These are phyloP conservation scores for Capromys pilorides DNA, from an alignment of 2,797 vertebrate genomes.

Conservation along the genomic window DNA sequence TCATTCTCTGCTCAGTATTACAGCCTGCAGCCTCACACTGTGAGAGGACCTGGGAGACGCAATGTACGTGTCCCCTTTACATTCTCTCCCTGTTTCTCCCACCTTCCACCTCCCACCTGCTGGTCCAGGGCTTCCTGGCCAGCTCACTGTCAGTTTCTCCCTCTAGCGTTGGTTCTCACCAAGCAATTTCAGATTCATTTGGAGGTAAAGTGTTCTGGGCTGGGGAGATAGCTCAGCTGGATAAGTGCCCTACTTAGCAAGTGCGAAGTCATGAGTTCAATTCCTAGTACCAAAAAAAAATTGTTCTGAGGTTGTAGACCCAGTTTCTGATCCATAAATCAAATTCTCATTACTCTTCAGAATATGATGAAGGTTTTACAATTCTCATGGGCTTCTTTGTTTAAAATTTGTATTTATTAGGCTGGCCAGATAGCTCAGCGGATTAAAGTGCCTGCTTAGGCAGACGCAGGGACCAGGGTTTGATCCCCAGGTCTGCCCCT, in stretches of 20 bases:
- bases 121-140: background rate
- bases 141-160: background rate
- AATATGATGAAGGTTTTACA: background rate
- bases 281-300: background rate
- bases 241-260: too few relatives aligned
- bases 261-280: too few relatives aligned
- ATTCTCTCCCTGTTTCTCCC: background rate
- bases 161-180: background rate
- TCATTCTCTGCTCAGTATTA: background rate
- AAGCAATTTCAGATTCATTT: background rate
- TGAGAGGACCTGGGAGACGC: background rate
- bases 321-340: background rate
- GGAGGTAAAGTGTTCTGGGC: background rate
- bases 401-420: constrained; percentile 21
- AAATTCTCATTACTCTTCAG: constrained; percentile 2
- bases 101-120: background rate
- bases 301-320: background rate
- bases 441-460: too few relatives aligned
- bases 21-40: background rate
- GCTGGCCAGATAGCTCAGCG: too few relatives aligned
- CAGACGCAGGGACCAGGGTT: too few relatives aligned
- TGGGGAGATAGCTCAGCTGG: too few relatives aligned
- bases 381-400: constrained; percentile 15
- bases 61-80: background rate
- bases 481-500: too few relatives aligned